Evolutionary conservation across 2,113 vertebrate species (phyloP).

Genomic region (Marmota monax): DNA sequence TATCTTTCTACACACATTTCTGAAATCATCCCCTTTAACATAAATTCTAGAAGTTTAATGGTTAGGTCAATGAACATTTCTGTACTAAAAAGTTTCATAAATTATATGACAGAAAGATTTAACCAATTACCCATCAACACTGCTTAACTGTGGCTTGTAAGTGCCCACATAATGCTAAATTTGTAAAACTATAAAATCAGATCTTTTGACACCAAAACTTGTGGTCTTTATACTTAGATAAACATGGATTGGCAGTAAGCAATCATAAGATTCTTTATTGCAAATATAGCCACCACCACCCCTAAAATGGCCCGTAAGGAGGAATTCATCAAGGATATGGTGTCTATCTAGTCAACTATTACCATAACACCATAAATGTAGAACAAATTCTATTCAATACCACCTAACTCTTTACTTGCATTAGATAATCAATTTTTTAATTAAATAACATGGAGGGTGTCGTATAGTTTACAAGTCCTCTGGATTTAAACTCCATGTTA

Average conservation of each 20-base stretch:
- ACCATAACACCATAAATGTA: neutral
- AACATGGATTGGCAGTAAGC: neutral
- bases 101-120: constrained; percentile 36
- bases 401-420: neutral
- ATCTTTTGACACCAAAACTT: constrained; percentile 33
- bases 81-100: constrained; percentile 38
- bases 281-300: neutral
- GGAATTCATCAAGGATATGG: constrained; percentile 1
- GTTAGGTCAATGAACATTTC: constrained; percentile 32
- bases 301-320: constrained; percentile 31
- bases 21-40: constrained; percentile 11
- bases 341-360: neutral
- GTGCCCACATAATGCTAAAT: constrained; percentile 7
- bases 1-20: constrained; percentile 1
- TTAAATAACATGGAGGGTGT: neutral
- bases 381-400: neutral
- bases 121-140: constrained; percentile 1
- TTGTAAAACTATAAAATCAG: constrained; percentile 36
- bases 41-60: constrained; percentile 20
- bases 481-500: neutral
- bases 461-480: neutral
- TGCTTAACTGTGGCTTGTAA: neutral
- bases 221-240: constrained; percentile 16
- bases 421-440: neutral
- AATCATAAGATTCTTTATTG: neutral